Percentiles rank a stretch among this genome's conserved stretches.
phyloP scores from a whole-genome alignment of 2,888 invertebrate genomes.

The Drepanosiphum platanoidis region DNA sequence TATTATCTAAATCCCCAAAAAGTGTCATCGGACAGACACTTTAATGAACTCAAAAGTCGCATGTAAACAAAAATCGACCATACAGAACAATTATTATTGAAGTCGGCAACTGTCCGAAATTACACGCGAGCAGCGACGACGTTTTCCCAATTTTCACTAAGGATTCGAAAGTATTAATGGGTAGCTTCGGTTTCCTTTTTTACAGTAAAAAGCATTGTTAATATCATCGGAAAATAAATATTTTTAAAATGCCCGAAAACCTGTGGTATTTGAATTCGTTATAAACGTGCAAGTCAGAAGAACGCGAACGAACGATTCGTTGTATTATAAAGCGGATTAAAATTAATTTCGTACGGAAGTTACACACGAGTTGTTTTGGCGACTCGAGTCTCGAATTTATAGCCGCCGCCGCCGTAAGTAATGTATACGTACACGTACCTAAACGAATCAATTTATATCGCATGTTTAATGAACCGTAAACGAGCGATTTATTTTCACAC shows the following conservation, averaged over 20 bases:
- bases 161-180: too few species aligned
- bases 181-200: too few species aligned
- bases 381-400: neutral
- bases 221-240: neutral
- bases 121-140: neutral
- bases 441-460: neutral
- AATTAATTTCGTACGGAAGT: neutral
- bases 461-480: neutral
- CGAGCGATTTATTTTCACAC: neutral
- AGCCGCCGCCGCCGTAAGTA: neutral
- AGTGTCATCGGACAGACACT: slow-evolving; percentile 13
- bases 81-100: too few species aligned
- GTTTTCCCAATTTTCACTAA: too few species aligned
- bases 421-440: neutral
- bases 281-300: too few species aligned
- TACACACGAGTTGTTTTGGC: neutral
- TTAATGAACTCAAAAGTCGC: slow-evolving; percentile 43
- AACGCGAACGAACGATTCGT: too few species aligned
- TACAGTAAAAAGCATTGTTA: too few species aligned
- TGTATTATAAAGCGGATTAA: too few species aligned
- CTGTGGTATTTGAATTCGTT: too few species aligned
- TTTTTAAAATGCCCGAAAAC: too few species aligned
- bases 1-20: neutral
- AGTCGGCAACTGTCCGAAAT: slow-evolving; percentile 1
- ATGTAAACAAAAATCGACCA: neutral